Conservation (phyloP, 2,797 vertebrate genomes). For the Eleutherodactylus coqui region DNA sequence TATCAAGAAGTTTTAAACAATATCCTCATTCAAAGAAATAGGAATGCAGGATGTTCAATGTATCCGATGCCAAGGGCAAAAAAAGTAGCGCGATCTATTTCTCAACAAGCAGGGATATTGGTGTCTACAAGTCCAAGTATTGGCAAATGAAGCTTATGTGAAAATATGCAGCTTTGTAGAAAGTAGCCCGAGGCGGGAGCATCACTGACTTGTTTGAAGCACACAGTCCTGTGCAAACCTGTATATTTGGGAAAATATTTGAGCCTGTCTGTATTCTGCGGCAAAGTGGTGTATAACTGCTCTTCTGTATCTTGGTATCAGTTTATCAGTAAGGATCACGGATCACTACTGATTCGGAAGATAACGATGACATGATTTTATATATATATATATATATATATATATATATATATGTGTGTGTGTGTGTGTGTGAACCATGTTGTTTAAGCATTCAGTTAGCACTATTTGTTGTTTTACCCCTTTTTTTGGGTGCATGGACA, state of each 20-base stretch:
- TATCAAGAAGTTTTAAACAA: neutral
- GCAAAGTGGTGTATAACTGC: no score
- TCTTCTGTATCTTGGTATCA: no score
- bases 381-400: no score
- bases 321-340: no score
- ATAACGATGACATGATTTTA: no score
- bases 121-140: constrained; percentile 16
- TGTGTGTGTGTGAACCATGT: no score
- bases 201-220: neutral
- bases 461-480: no score
- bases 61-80: neutral
- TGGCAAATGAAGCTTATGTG: constrained; percentile 18
- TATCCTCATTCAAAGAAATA: neutral
- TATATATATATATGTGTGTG: no score
- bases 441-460: no score
- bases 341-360: no score
- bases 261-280: no score
- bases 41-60: constrained; percentile 9
- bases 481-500: no score
- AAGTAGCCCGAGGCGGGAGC: constrained; percentile 23
- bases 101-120: neutral
- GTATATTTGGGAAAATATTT: constrained; percentile 41
- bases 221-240: constrained; percentile 48
- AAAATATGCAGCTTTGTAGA: constrained; percentile 34
- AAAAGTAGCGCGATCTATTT: neutral